Evolutionary conservation across 2,888 invertebrate species (phyloP), one percentile per base, ranked within the genome.

Genomic region (Ptychoptera contaminata): DNA sequence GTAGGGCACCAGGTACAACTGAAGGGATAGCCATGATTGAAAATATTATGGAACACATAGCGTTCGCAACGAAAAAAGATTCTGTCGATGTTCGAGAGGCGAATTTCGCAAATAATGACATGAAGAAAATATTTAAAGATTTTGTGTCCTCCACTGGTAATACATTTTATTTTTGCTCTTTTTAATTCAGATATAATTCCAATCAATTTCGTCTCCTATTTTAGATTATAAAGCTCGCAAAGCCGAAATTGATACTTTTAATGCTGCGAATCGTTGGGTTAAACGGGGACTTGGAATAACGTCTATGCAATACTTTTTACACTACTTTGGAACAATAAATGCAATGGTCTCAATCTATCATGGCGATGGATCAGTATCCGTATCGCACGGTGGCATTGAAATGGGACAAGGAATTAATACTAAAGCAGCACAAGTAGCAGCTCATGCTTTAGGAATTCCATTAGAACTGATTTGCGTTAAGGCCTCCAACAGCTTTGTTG

Each of bases 371-470:
- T 74, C 77, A 1, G 80, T 90, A 1, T 69, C 76, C 1, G 65
- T 88, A 8, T 65, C 73, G 2, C 83, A 84, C 52, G 79, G 79
- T 10, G 83, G 81, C 2, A 67, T 80, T 29, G 83, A 84, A 67
- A 74, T 79, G 56, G 90, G 90, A 0, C 90, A 90, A 67, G 88
- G 88, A 8, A 71, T 84, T 40, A 77, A 74, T 48, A 82, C 82
- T 0, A 82, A 82, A 67, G 74, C 69, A 2, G 76, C 78, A 9
- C 85, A 85, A 70, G 79, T 84, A 0, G 80, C 76, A 45, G 85
- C 83, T 0, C 73, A 79, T 49, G 68, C 68, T 5, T 63, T 90
- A n/a, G 79, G 77, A 1, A 75, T 87, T 49, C 73, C 79, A 2
- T 49, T 87, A 42, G 73, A 76, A 1, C 69, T 73, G 62, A 66